phyloP scores from a whole-genome alignment of 2,888 invertebrate species.

The Prosopocoilus inquinatus region DNA sequence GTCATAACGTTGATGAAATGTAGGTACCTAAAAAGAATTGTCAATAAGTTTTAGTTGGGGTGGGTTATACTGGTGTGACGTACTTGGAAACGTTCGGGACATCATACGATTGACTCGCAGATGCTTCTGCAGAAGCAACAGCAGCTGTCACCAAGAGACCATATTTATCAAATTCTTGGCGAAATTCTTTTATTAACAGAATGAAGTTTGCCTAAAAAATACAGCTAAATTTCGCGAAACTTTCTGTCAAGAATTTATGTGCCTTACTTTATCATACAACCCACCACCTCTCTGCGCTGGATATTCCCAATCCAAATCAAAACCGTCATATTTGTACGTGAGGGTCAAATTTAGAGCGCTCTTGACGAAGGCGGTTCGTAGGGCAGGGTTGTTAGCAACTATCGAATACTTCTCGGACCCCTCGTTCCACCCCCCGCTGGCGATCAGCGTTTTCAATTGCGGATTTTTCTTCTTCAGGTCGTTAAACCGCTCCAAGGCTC shows the following conservation, averaged over 20 bases:
- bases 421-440: conserved; percentile 70
- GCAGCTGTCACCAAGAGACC: background rate
- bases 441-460: conserved; percentile 57
- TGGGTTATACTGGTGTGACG: background rate
- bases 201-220: background rate
- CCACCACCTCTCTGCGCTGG: conserved; percentile 58
- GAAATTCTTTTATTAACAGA: background rate
- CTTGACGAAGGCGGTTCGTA: conserved; percentile 57
- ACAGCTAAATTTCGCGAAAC: no score
- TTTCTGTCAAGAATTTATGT: no score
- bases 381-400: conserved; percentile 50
- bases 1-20: conserved; percentile 70
- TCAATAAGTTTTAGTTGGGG: no score
- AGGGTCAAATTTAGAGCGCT: conserved; percentile 57
- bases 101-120: background rate
- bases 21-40: conserved; percentile 50
- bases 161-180: background rate
- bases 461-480: conserved; percentile 55
- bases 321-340: conserved; percentile 64
- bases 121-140: background rate
- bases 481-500: conserved; percentile 56
- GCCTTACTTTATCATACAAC: conserved; percentile 36
- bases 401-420: conserved; percentile 42
- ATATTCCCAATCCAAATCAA: conserved; percentile 75
- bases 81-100: background rate